Conservation (phyloP, 2,113 vertebrate genomes). For the Prunella fulvescens region DNA sequence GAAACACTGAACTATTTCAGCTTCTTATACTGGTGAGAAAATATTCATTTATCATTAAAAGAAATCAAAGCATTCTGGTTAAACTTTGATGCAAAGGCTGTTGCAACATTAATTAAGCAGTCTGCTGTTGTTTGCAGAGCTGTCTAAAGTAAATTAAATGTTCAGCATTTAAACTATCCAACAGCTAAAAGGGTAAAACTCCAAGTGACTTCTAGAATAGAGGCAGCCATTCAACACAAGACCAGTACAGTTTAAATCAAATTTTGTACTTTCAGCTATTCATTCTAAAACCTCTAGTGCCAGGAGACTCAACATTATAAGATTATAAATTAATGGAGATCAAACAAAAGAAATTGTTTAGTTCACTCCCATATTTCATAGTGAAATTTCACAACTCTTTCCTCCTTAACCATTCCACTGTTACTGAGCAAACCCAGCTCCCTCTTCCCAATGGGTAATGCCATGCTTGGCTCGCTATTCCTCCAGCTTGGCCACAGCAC, state of each 20-base stretch:
- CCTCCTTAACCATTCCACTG: neutral
- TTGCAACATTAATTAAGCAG: constrained; percentile 34
- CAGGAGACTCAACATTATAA: neutral
- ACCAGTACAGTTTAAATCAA: neutral
- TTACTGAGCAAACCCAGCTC: constrained; percentile 4
- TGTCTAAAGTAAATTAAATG: constrained; percentile 27
- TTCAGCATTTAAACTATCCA: constrained; percentile 28
- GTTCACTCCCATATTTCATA: constrained; percentile 40
- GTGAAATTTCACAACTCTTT: constrained; percentile 6
- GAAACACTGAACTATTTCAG: constrained; percentile 12
- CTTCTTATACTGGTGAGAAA: neutral
- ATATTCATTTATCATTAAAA: neutral
- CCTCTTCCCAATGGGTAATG: neutral
- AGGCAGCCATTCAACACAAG: neutral
- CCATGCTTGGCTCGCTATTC: rapidly evolving
- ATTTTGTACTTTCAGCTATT: neutral
- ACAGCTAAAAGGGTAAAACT: constrained; percentile 2
- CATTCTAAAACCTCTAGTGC: neutral
- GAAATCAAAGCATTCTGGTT: constrained; percentile 52
- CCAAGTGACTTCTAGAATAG: neutral
- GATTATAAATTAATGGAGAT: constrained; percentile 41
- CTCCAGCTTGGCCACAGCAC: neutral
- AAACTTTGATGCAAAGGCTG: constrained; percentile 44
- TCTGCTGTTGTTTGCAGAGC: constrained; percentile 39
- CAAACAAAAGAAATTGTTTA: constrained; percentile 36